Percentiles rank a stretch among this genome's conserved stretches.
These are phyloP conservation scores for Scylla paramamosain DNA, from an alignment of 1,140 invertebrate species.

Conservation along the genomic window DNA sequence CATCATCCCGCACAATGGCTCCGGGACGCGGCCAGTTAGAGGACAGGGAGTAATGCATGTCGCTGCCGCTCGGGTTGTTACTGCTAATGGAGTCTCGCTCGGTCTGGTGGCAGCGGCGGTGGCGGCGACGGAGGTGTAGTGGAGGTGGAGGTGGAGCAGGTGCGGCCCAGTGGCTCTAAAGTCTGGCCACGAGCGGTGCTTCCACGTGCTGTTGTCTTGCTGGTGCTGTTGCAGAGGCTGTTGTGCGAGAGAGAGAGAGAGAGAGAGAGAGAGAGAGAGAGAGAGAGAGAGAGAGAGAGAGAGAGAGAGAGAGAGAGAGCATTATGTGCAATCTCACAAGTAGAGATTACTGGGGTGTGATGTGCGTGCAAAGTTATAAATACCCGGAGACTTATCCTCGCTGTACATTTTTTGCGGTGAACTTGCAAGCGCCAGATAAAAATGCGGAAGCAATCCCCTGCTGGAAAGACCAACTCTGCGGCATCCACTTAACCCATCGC, in stretches of 20 bases:
- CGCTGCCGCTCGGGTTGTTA: slow-evolving; percentile 26
- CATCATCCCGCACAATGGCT: slow-evolving; percentile 35
- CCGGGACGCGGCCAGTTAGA: slow-evolving; percentile 16
- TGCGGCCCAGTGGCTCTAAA: background rate
- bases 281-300: background rate
- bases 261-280: slow-evolving; percentile 26
- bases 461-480: too few relatives aligned
- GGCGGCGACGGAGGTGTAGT: background rate
- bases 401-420: too few relatives aligned
- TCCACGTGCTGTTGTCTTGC: background rate
- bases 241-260: background rate
- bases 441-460: too few relatives aligned
- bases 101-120: background rate
- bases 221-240: too few relatives aligned
- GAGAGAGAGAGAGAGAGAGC: background rate
- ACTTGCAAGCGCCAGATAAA: too few relatives aligned
- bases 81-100: slow-evolving; percentile 11
- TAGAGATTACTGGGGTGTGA: too few relatives aligned
- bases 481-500: too few relatives aligned
- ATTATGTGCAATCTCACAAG: background rate
- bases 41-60: slow-evolving; percentile 24
- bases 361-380: too few relatives aligned
- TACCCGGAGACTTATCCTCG: too few relatives aligned
- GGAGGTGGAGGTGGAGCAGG: background rate
- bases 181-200: background rate